phyloP scores from a whole-genome alignment of 2,888 invertebrate species.

The Diaperis boleti region DNA sequence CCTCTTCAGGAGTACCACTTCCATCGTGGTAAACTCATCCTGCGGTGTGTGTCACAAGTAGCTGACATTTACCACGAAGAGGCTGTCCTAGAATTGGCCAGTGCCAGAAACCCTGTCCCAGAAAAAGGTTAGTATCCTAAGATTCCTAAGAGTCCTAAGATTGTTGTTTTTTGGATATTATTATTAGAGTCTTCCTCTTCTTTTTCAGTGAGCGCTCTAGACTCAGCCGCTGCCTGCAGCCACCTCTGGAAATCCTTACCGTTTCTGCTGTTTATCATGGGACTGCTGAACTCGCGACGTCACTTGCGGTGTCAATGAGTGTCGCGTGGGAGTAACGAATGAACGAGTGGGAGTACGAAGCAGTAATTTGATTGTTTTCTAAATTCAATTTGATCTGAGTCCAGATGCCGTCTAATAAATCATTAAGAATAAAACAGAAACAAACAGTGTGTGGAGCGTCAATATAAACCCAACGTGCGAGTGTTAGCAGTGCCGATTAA shows the following conservation, averaged over 20 bases:
- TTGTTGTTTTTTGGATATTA: neutral
- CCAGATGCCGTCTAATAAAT: too few relatives aligned
- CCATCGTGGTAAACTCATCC: constrained; percentile 73
- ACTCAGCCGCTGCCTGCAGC: constrained; percentile 43
- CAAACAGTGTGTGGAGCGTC: too few relatives aligned
- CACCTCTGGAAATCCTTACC: too few relatives aligned
- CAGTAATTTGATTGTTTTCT: neutral
- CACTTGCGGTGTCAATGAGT: neutral
- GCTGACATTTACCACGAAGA: constrained; percentile 77
- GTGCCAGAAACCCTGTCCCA: constrained; percentile 81
- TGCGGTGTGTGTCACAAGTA: constrained; percentile 80
- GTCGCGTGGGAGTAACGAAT: neutral
- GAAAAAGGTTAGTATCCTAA: constrained; percentile 64
- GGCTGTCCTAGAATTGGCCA: constrained; percentile 78
- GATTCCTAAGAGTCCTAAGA: neutral
- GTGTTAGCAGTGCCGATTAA: too few relatives aligned
- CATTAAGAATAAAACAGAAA: too few relatives aligned
- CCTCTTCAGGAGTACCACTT: constrained; percentile 72
- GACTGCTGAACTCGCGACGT: too few relatives aligned
- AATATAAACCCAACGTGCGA: too few relatives aligned
- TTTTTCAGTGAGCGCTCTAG: constrained; percentile 54
- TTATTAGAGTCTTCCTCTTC: neutral
- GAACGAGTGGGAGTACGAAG: neutral
- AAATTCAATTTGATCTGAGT: too few relatives aligned
- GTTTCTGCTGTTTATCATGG: too few relatives aligned